Percentiles rank a stretch among this genome's conserved stretches.
These are phyloP conservation scores for Stenotaenia linearis DNA, from an alignment of 2,888 invertebrate genomes.

Conservation along the genomic window DNA sequence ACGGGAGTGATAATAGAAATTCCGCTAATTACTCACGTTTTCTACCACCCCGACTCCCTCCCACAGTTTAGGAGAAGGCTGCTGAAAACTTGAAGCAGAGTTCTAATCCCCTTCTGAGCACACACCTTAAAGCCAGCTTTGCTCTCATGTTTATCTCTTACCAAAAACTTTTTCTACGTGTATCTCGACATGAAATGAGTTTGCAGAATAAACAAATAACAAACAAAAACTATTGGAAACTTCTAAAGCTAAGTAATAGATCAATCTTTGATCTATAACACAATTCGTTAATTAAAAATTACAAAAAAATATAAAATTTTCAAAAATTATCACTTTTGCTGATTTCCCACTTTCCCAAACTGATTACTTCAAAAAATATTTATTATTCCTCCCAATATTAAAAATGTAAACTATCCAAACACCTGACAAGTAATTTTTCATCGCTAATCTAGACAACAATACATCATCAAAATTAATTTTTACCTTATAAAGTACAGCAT, in stretches of 20 bases:
- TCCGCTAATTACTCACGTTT: neutral
- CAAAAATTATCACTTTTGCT: neutral
- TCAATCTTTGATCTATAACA: too few species aligned
- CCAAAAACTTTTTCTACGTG: neutral
- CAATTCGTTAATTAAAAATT: too few species aligned
- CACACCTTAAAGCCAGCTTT: neutral
- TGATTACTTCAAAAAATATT: too few species aligned
- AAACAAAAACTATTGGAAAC: too few species aligned
- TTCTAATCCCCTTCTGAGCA: neutral
- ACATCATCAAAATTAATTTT: neutral
- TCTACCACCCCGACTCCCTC: neutral
- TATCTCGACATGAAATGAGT: neutral
- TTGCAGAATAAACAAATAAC: neutral
- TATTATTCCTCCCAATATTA: too few species aligned
- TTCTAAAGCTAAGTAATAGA: too few species aligned
- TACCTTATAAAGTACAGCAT: neutral
- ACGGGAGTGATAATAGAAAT: neutral
- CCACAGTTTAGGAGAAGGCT: neutral
- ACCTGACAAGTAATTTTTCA: neutral
- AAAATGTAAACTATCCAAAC: neutral
- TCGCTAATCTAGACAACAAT: neutral
- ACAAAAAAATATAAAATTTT: neutral
- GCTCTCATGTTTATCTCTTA: neutral
- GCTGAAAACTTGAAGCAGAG: neutral
- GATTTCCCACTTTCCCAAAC: too few species aligned